Base-by-base conservation (phyloP, 2,888 invertebrate species). In the Salpingus planirostris region DNA sequence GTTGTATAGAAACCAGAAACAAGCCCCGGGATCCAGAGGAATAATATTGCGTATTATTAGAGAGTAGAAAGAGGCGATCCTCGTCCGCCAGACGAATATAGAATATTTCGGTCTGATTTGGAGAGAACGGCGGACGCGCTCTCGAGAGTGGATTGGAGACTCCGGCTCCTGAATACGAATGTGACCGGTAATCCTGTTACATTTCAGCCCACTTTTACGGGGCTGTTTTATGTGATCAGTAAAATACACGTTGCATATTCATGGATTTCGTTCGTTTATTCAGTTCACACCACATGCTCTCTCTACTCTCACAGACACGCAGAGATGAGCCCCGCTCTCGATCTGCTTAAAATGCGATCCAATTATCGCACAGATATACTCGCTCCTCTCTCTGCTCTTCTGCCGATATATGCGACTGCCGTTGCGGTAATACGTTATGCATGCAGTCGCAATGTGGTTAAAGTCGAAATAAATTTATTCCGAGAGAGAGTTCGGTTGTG, bases 201-300 rank as follows among this genome's bases (percentile, higher is more conserved):
- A 45, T 46, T 29, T 46, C 47, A 49, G 49, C 44, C 53, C 48
- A 55, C 54, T 53, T 53, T 52, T 51, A 38, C 44, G 40, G 50
- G 46, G 49, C 47, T 53, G 54, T 55, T 55, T 55, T 54, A 55
- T 54, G 47, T 50, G 52, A 54, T 54, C 55, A 51, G 49, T 47
- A 53, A 54, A 53, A 55, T 55, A 53, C 53, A 53, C 52, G 50
- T 51, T 54, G 55, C 54, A 55, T 55, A 55, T 55, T 55, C 55
- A 55, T 55, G 52, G 54, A 44, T 40, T 42, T 43, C 37, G 44
- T 47, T 50, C 49, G 50, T 50, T 47, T 49, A 47, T 49, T 50
- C 45, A 38, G 45, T 46, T 42, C 45, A 40, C 45, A 42, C 46
- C 42, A 42, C 49, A 45, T 44, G 46, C 38, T n/a, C n/a, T n/a